phyloP scores from a whole-genome alignment of 1,140 invertebrate genomes.

The Phymastichus coffea region DNA sequence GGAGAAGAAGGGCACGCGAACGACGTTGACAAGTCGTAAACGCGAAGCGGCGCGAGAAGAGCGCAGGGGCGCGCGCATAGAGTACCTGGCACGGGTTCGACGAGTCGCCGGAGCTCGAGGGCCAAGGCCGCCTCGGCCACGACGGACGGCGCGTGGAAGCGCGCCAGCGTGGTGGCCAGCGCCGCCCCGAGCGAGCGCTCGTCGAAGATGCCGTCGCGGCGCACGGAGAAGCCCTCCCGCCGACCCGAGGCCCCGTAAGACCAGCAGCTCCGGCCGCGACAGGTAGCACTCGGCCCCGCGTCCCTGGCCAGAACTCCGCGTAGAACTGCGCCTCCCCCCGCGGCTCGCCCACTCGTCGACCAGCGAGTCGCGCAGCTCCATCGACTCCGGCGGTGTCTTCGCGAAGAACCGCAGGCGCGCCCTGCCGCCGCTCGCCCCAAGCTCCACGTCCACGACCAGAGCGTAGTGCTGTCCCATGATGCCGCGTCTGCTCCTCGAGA shows the following conservation, averaged over 20 bases:
- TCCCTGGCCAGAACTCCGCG: neutral
- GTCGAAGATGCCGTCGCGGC: neutral
- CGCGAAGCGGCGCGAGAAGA: too few species aligned
- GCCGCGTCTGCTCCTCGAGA: neutral
- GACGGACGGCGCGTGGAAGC: slow-evolving; percentile 2
- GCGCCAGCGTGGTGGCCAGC: neutral
- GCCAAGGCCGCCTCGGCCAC: neutral
- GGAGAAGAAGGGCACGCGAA: too few species aligned
- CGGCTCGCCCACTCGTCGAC: neutral
- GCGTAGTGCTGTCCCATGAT: slow-evolving; percentile 7
- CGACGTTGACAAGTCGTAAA: too few species aligned
- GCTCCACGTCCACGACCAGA: neutral
- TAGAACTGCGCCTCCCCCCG: slow-evolving; percentile 15
- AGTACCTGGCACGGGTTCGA: too few species aligned
- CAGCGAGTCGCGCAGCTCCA: neutral
- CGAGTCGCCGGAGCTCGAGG: neutral
- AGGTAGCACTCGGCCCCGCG: slow-evolving; percentile 1
- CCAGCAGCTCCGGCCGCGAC: neutral
- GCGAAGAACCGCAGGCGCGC: neutral
- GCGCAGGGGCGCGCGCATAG: too few species aligned
- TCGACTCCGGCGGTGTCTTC: neutral
- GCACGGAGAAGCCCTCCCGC: neutral
- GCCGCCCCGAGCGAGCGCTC: neutral
- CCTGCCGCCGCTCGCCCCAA: too few species aligned
- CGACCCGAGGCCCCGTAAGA: slow-evolving; percentile 5